Base-by-base conservation (phyloP, 2,888 invertebrate genomes). In the Apantesis nais region DNA sequence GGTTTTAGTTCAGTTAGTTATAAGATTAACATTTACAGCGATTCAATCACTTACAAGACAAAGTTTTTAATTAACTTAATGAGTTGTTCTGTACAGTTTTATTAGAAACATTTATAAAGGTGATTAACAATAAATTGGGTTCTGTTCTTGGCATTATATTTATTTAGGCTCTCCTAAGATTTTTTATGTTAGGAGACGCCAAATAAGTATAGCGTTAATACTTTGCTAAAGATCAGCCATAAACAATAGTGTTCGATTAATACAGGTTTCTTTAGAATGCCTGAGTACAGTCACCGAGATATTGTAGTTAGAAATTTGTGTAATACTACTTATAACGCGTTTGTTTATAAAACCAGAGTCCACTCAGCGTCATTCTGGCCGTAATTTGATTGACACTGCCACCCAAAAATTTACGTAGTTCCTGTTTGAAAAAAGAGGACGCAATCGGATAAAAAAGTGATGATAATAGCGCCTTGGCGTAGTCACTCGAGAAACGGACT, bases 391-490 rank as follows among this genome's bases (percentile, higher is more conserved):
- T 73, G 78, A 78, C 76, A 67, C 29, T 67, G 44, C 79, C 74
- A 73, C 75, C 70, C 74, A 78, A 72, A 72, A 52, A 58, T 1
- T 62, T 16, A 31, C 14, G 25, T 19, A 62, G 44, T 72, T 22
- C 62, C 31, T 61, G 31, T 29, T 19, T 34, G 52, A 69, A 76
- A 75, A 86, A 81, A 83, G 83, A 86, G 80, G 82, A 77, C 62
- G 67, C 72, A 68, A 74, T 70, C 67, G 66, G 68, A 29, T 52
- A 85, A 81, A 84, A 87, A 88, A 87, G 91, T 90, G 92, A 90
- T 87, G 90, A 85, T 85, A 84, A 88, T 86, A 87, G 86, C 90
- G 88, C 88, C 90, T 89, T 91, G 92, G 90, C 91, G 92, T 89
- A 91, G 90, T 89, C 88, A 84, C 84, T 82, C 84, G 82, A 85